phyloP scores from a whole-genome alignment of 1,140 invertebrate species.

The Globodera rostochiensis region DNA sequence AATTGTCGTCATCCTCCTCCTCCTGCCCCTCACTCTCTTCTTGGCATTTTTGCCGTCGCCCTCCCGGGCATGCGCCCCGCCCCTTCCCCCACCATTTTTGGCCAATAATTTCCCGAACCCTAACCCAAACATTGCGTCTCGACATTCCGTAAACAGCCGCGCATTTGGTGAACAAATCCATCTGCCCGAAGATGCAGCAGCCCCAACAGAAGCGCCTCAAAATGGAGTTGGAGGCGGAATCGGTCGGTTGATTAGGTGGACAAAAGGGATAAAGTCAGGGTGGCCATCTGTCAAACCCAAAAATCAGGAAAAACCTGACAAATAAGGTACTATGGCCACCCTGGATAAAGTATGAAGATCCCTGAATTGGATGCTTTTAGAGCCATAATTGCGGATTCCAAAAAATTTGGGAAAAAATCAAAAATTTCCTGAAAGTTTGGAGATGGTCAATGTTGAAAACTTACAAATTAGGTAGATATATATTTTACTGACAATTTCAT shows the following conservation, averaged over 20 bases:
- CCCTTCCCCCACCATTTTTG: not conserved
- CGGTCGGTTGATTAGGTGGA: not conserved
- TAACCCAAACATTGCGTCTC: not conserved
- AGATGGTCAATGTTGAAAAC: too few species aligned
- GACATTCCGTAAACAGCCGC: not conserved
- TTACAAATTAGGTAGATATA: too few species aligned
- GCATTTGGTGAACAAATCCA: slow-evolving; percentile 13
- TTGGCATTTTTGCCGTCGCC: not conserved
- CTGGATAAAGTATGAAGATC: too few species aligned
- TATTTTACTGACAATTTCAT: too few species aligned
- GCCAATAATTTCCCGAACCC: not conserved
- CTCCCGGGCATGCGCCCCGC: not conserved
- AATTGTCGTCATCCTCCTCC: not conserved
- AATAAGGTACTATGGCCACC: too few species aligned
- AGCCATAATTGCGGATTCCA: too few species aligned
- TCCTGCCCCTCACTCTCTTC: not conserved
- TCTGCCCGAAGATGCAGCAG: not conserved
- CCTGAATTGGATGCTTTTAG: too few species aligned
- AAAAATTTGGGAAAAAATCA: too few species aligned
- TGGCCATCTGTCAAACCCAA: too few species aligned
- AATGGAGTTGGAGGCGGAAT: not conserved
- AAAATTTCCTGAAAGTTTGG: too few species aligned
- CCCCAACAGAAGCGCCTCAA: not conserved
- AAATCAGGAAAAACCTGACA: too few species aligned
- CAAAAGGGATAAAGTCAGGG: too few species aligned